Evolutionary conservation across 2,797 vertebrate species (phyloP).

Genomic region (Manis pentadactyla): DNA sequence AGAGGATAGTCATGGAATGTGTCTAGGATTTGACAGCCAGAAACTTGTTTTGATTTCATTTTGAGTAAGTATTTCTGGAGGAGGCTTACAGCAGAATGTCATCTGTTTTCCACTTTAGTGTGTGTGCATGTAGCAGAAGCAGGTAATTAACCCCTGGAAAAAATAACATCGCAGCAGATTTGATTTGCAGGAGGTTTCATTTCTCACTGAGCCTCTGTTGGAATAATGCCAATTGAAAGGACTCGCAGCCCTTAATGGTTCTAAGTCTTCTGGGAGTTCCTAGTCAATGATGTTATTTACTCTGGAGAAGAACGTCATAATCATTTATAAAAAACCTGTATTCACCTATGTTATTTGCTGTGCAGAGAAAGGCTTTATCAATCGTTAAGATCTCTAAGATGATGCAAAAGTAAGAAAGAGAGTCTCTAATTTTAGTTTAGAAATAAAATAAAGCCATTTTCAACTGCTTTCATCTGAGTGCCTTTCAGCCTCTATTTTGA

Average conservation of each 20-base stretch:
- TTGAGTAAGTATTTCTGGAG: conserved; percentile 53
- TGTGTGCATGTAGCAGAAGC: not conserved
- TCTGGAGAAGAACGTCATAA: conserved; percentile 49
- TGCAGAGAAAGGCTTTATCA: conserved; percentile 56
- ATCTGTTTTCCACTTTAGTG: not conserved
- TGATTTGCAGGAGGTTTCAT: conserved; percentile 75
- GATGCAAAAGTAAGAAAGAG: conserved; percentile 26
- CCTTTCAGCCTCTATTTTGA: conserved; percentile 22
- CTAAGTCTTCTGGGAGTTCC: conserved; percentile 64
- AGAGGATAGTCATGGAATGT: not conserved
- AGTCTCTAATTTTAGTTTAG: conserved; percentile 57
- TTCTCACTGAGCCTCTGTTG: conserved; percentile 67
- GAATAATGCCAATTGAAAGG: conserved; percentile 72
- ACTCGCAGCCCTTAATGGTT: conserved; percentile 64
- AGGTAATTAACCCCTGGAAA: conserved; percentile 76
- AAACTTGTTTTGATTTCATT: conserved; percentile 69
- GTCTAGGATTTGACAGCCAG: conserved; percentile 40
- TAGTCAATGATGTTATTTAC: conserved; percentile 49
- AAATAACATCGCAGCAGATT: conserved; percentile 79
- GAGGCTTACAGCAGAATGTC: conserved; percentile 60
- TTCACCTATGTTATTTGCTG: conserved; percentile 65
- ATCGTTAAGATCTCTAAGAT: not conserved
- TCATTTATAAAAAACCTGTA: conserved; percentile 51
- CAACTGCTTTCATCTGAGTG: not conserved
- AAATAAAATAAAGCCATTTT: conserved; percentile 35